Percentiles rank a stretch among this genome's conserved stretches.
These are phyloP conservation scores for Aix galericulata DNA, from an alignment of 2,113 vertebrate genomes.

Conservation along the genomic window DNA sequence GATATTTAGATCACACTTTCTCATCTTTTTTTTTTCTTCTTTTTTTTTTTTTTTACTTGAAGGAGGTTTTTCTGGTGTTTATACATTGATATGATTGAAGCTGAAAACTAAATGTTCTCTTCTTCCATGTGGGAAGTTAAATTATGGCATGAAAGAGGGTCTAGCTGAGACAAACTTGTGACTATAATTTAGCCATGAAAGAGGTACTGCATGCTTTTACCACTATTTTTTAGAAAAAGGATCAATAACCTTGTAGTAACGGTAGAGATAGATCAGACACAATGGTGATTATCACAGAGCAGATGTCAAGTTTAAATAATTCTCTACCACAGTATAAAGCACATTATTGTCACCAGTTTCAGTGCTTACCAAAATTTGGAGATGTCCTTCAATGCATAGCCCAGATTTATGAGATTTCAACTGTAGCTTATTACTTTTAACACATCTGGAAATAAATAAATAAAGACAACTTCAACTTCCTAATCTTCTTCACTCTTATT, in stretches of 20 bases:
- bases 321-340: not conserved
- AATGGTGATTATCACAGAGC: not conserved
- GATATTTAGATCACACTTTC: not conserved
- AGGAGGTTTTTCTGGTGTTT: not conserved
- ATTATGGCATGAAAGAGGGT: not conserved
- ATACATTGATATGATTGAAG: not conserved
- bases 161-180: not conserved
- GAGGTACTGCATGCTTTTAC: not conserved
- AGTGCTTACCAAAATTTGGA: not conserved
- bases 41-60: not conserved
- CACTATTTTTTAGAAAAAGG: not conserved
- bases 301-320: not conserved
- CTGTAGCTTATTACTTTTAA: not conserved
- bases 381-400: not conserved
- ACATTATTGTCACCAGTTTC: not conserved
- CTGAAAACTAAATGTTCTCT: not conserved
- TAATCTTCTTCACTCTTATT: not conserved
- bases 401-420: not conserved
- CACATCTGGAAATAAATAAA: not conserved
- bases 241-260: not conserved
- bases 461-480: not conserved
- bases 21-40: too few relatives aligned
- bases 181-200: not conserved
- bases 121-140: not conserved
- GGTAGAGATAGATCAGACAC: not conserved